Conservation (phyloP, 2,888 invertebrate genomes). For the Furcula furcula region DNA sequence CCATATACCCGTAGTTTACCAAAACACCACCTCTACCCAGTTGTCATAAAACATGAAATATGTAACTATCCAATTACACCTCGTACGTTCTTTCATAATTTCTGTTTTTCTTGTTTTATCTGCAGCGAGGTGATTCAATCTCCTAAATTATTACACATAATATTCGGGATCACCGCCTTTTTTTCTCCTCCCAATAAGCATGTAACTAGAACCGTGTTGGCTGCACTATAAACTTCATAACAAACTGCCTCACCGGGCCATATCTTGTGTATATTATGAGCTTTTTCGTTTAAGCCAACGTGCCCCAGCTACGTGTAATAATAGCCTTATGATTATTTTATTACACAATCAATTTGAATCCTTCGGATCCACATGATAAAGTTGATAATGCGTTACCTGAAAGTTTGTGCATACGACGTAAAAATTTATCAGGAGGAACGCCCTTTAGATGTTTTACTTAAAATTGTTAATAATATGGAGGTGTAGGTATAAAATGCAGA, state of each 20-base stretch:
- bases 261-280: conserved; percentile 80
- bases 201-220: conserved; percentile 70
- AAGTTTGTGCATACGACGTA: conserved; percentile 27
- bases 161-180: conserved; percentile 48
- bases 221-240: conserved; percentile 78
- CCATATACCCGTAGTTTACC: conserved; percentile 52
- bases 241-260: conserved; percentile 76
- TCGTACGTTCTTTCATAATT: conserved; percentile 52
- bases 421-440: conserved; percentile 46
- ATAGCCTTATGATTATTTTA: conserved; percentile 31
- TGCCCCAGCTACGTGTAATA: conserved; percentile 24
- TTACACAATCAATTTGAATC: conserved; percentile 22
- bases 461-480: conserved; percentile 62
- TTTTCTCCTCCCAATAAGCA: conserved; percentile 55
- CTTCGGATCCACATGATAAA: conserved; percentile 19
- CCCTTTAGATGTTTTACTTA: conserved; percentile 72
- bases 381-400: conserved; percentile 28
- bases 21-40: conserved; percentile 48
- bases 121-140: conserved; percentile 48
- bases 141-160: conserved; percentile 67
- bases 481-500: conserved; percentile 62
- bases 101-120: conserved; percentile 29
- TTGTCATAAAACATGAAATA: conserved; percentile 55
- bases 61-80: conserved; percentile 62
- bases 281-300: conserved; percentile 72